These are phyloP conservation scores for Coregonus suidteri DNA, from an alignment of 2,797 vertebrate genomes.

Conservation along the genomic window DNA sequence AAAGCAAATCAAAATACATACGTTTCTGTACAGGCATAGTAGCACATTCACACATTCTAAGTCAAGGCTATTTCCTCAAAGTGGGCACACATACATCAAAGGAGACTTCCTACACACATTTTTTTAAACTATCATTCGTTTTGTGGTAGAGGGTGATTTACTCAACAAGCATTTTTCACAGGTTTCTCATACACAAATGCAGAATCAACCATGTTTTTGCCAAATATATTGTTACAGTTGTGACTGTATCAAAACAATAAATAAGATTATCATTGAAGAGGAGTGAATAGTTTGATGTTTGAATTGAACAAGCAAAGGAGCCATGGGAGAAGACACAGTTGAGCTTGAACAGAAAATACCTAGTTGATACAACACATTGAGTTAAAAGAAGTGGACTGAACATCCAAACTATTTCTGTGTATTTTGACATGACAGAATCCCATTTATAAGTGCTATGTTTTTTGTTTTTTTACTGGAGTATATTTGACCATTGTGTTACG, in stretches of 20 bases:
- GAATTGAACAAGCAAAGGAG: background rate
- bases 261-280: background rate
- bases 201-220: constrained; percentile 20
- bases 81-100: constrained; percentile 71
- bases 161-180: constrained; percentile 27
- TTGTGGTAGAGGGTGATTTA: constrained; percentile 39
- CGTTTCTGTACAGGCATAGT: constrained; percentile 83
- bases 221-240: constrained; percentile 20
- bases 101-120: constrained; percentile 79
- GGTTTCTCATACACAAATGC: constrained; percentile 37
- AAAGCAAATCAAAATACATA: constrained; percentile 80
- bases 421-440: constrained; percentile 58
- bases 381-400: background rate
- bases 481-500: constrained; percentile 23
- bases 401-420: constrained; percentile 43
- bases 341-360: background rate
- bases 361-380: constrained; percentile 4
- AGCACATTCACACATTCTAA: constrained; percentile 76
- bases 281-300: background rate
- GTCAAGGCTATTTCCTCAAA: constrained; percentile 72
- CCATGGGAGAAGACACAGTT: background rate
- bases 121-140: constrained; percentile 56
- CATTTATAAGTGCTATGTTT: constrained; percentile 54
- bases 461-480: constrained; percentile 16
- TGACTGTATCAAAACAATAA: constrained; percentile 9